Conservation (phyloP, 2,888 invertebrate species). For the Palloptera scutellata region DNA sequence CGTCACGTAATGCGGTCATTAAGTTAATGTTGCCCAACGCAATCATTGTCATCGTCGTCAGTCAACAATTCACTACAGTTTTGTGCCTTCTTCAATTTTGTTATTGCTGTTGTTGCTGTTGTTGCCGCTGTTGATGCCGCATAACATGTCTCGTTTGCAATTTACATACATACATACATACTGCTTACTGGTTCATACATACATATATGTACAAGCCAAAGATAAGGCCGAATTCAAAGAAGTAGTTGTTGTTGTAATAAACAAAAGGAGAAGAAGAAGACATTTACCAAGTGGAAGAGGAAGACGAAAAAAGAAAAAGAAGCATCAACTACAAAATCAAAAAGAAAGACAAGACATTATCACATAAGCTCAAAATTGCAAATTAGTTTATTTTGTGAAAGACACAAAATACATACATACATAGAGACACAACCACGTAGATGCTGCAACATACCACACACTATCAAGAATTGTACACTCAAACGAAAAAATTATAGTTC, state of each 20-base stretch:
- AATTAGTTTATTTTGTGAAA: slow-evolving; percentile 39
- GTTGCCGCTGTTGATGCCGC: slow-evolving; percentile 5
- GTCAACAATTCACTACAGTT: slow-evolving; percentile 10
- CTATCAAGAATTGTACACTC: no score
- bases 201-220: background rate
- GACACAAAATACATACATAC: no score
- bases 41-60: slow-evolving; percentile 34
- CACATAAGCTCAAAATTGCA: slow-evolving; percentile 36
- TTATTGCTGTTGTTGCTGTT: slow-evolving; percentile 15
- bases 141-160: slow-evolving; percentile 17
- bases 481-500: no score
- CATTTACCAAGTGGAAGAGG: slow-evolving; percentile 19
- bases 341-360: no score
- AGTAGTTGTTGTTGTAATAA: slow-evolving; percentile 23
- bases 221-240: slow-evolving; percentile 6
- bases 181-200: slow-evolving; percentile 1
- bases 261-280: background rate
- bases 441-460: no score
- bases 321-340: no score
- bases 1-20: slow-evolving; percentile 42
- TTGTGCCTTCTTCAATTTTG: background rate
- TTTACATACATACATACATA: background rate
- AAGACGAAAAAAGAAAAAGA: slow-evolving; percentile 14
- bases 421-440: no score
- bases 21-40: slow-evolving; percentile 41